Evolutionary conservation across 2,113 vertebrate species (phyloP).

Genomic region (Dicerorhinus sumatrensis): DNA sequence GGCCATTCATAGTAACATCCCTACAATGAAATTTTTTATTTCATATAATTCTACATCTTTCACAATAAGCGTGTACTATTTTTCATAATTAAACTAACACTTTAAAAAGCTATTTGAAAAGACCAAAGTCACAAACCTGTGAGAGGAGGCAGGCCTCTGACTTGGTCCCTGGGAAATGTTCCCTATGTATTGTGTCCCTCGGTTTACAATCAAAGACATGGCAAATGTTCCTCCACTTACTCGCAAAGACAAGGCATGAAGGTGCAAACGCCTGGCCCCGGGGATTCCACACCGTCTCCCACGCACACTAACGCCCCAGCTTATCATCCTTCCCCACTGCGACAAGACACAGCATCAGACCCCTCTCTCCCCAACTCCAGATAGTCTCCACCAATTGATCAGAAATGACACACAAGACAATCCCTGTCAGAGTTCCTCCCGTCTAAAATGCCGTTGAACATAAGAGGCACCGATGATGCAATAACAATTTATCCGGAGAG

Average conservation of each 20-base stretch:
- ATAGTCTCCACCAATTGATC: background rate
- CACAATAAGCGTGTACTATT: background rate
- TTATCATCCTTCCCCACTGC: background rate
- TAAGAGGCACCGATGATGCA: background rate
- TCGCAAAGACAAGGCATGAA: background rate
- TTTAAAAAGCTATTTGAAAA: background rate
- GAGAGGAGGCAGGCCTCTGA: background rate
- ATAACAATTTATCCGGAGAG: background rate
- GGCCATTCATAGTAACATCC: background rate
- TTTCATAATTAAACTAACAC: constrained; percentile 27
- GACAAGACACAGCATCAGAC: background rate
- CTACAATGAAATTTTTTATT: constrained; percentile 5
- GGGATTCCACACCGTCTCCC: background rate
- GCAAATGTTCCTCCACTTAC: background rate
- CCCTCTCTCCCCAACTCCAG: background rate
- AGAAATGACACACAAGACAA: background rate
- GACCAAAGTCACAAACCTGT: background rate
- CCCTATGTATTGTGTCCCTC: background rate
- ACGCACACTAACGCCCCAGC: rapidly evolving
- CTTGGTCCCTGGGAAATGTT: background rate
- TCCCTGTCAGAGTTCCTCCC: background rate
- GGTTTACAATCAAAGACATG: background rate
- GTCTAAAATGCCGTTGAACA: background rate
- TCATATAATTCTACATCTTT: background rate
- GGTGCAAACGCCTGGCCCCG: no score